Conservation (phyloP, 1,140 invertebrate genomes). For the Caenorhabditis inopinata region DNA sequence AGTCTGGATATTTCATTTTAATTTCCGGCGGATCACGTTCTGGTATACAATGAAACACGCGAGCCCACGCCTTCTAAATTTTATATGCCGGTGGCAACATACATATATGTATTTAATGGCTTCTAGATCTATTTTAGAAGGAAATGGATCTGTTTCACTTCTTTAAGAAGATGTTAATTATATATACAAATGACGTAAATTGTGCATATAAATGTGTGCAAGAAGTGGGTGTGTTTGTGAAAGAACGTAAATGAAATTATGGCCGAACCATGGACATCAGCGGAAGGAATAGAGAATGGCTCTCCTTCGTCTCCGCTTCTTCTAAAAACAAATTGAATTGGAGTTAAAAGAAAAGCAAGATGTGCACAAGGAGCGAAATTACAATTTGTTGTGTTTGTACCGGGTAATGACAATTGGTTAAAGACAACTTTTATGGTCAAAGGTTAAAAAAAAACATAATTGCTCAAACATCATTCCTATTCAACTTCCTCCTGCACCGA, state of each 20-base stretch:
- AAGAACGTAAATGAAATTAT: constrained; percentile 15
- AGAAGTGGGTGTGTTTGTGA: not conserved
- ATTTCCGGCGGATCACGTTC: too few species aligned
- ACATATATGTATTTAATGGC: too few species aligned
- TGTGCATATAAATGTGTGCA: not conserved
- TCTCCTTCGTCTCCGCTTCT: not conserved
- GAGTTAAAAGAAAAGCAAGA: not conserved
- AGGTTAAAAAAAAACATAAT: not conserved
- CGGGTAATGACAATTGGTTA: not conserved
- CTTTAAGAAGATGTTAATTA: not conserved
- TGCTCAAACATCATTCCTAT: constrained; percentile 7
- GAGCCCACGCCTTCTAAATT: too few species aligned
- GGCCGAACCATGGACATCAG: not conserved
- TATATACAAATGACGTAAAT: constrained; percentile 27
- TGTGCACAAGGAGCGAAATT: not conserved
- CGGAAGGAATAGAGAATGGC: not conserved
- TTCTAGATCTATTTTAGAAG: not conserved
- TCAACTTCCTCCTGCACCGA: too few species aligned
- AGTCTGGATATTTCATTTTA: too few species aligned
- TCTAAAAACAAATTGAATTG: constrained; percentile 4
- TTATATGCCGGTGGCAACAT: too few species aligned
- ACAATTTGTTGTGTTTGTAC: not conserved
- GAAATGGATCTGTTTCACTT: not conserved
- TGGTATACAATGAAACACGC: too few species aligned
- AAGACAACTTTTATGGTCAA: not conserved